phyloP scores from a whole-genome alignment of 53 echinoderm and acorn worm genomes.

The Echinarachnius parma region DNA sequence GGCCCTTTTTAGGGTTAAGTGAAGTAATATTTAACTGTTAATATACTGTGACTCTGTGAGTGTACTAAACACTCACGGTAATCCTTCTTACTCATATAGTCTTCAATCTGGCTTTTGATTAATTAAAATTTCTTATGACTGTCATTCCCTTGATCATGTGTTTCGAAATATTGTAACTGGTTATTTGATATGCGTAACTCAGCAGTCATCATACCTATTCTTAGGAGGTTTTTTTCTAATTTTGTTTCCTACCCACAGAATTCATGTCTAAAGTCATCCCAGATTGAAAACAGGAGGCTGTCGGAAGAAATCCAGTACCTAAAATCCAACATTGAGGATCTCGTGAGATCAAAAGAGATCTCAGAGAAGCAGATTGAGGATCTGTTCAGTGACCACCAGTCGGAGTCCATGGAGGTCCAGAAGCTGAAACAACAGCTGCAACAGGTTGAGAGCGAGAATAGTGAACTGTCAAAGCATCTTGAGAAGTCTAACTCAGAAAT shows the following conservation, averaged over 20 bases:
- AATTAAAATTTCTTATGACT: too few relatives aligned
- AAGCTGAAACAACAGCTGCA: slow-evolving; percentile 81
- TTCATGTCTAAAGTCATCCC: slow-evolving; percentile 89
- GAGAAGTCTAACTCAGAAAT: slow-evolving; percentile 68
- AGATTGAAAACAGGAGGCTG: slow-evolving; percentile 83
- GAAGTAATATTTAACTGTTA: too few relatives aligned
- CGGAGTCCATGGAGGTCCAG: slow-evolving; percentile 78
- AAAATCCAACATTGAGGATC: slow-evolving; percentile 92
- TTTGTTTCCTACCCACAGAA: slow-evolving; percentile 64
- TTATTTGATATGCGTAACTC: too few relatives aligned
- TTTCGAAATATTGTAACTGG: too few relatives aligned
- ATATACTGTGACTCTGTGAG: too few relatives aligned
- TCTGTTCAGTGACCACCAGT: slow-evolving; percentile 86
- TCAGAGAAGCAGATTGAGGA: slow-evolving; percentile 71
- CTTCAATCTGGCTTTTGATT: too few relatives aligned
- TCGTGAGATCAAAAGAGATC: slow-evolving; percentile 78
- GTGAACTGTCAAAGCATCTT: slow-evolving; percentile 71
- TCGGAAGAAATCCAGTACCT: slow-evolving; percentile 90
- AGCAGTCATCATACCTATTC: too few relatives aligned
- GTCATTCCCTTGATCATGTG: too few relatives aligned
- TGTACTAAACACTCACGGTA: too few relatives aligned
- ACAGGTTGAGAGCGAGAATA: slow-evolving; percentile 82
- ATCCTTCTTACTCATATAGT: too few relatives aligned
- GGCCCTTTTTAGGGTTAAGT: too few relatives aligned
- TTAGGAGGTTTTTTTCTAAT: too few relatives aligned